Base-by-base conservation (phyloP, 1,140 invertebrate species). In the Aporrectodea caliginosa region DNA sequence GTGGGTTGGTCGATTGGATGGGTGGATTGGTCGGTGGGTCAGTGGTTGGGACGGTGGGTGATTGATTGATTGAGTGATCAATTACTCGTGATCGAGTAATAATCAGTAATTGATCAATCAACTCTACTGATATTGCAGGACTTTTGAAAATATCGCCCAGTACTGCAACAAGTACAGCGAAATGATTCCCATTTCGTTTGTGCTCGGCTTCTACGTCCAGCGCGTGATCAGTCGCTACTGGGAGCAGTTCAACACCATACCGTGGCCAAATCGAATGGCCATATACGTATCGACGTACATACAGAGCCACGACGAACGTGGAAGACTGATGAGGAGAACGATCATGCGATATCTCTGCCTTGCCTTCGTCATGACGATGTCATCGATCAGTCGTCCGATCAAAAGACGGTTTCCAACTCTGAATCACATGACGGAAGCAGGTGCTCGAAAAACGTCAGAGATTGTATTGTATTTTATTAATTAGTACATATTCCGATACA, bases 391-490 rank as follows among this genome's bases (percentile, higher is more conserved):
- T 71, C 93, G 94, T 0, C 90, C 93, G 6, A 94, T 96, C 0
- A 96, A 96, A 86, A 96, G 96, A 84, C 91, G 95, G 29, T 98
- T 97, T 87, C 95, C 95, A 0, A 95, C 93, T 0, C 87, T 94
- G 27, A 93, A 96, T 70, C 94, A 95, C 86, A 91, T 97, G n/a
- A 92, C 96, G 0, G 94, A 96, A 82, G 92, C 93, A n/a, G 93
- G 93, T 91, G 87, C n/a, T n/a, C n/a, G n/a, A n/a, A n/a, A n/a
- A n/a, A n/a, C n/a, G n/a, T n/a, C n/a, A n/a, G n/a, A n/a, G n/a
- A n/a, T n/a, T n/a, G n/a, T n/a, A n/a, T n/a, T n/a, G n/a, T n/a
- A n/a, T n/a, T n/a, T n/a, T n/a, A n/a, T n/a, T n/a, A n/a, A n/a
- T n/a, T n/a, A n/a, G n/a, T n/a, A n/a, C n/a, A n/a, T n/a, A n/a